Percentiles rank a stretch among this genome's conserved stretches.
These are phyloP conservation scores for Monochamus saltuarius DNA, from an alignment of 1,140 invertebrate species.

Conservation along the genomic window DNA sequence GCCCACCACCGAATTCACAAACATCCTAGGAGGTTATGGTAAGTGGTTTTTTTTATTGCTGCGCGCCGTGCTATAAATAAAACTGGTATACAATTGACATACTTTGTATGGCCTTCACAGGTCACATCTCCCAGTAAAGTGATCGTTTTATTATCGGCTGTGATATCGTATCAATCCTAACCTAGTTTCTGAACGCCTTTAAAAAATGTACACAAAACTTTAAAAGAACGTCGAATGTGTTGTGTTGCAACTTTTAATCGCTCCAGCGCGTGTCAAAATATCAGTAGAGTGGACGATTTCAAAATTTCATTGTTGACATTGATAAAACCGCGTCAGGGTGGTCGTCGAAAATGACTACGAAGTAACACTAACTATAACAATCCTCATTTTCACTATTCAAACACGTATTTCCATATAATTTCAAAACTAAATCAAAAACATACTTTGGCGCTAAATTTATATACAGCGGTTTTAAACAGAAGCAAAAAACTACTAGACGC, in stretches of 20 bases:
- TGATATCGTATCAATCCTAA: constrained; percentile 29
- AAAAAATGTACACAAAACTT: neutral
- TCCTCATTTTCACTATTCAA: no score
- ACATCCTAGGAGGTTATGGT: constrained; percentile 88
- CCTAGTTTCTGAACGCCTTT: constrained; percentile 27
- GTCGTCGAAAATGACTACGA: no score
- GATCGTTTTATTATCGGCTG: constrained; percentile 24
- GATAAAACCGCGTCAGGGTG: no score
- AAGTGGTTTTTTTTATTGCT: constrained; percentile 54
- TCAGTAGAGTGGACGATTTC: no score
- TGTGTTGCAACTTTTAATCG: neutral
- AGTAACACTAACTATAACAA: no score
- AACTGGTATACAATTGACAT: constrained; percentile 37
- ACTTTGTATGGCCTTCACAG: constrained; percentile 38
- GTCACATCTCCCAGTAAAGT: constrained; percentile 38
- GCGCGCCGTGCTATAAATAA: constrained; percentile 11
- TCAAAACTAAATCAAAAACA: no score
- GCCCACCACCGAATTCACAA: constrained; percentile 79
- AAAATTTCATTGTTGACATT: no score
- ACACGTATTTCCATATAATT: no score
- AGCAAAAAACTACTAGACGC: no score
- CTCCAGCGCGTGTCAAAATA: neutral
- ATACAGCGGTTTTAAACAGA: no score
- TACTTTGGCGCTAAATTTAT: no score
- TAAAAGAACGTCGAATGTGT: neutral